Evolutionary conservation across 2,797 vertebrate species (phyloP).

Genomic region (Spheniscus humboldti): DNA sequence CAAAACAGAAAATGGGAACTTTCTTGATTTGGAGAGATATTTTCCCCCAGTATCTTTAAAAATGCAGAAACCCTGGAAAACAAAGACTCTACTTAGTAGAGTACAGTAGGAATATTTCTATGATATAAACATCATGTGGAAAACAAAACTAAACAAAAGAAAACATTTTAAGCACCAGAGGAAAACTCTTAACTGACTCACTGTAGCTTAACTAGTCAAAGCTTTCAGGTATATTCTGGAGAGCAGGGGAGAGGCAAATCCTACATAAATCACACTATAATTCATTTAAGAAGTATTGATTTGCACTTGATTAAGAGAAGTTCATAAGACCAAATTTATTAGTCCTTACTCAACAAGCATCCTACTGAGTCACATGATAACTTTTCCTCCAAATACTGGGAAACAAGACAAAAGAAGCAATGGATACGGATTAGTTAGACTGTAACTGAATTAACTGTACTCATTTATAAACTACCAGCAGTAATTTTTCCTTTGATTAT

Average conservation of each 20-base stretch:
- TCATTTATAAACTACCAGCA: not conserved
- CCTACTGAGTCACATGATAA: not conserved
- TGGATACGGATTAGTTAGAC: not conserved
- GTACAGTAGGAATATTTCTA: not conserved
- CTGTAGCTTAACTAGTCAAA: not conserved
- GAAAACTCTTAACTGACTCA: not conserved
- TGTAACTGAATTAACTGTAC: not conserved
- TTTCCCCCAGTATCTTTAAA: not conserved
- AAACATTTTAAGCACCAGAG: not conserved
- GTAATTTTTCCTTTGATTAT: not conserved
- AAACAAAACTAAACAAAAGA: not conserved
- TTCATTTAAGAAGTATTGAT: not conserved
- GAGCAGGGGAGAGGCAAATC: not conserved
- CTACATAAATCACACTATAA: not conserved
- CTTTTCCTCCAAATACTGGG: not conserved
- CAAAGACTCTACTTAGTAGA: not conserved
- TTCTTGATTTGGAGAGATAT: not conserved
- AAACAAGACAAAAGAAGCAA: not conserved
- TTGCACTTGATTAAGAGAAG: not conserved
- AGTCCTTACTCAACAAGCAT: not conserved
- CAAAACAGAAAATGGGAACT: not conserved
- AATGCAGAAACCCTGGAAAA: not conserved
- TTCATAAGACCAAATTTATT: not conserved
- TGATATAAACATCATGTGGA: not conserved
- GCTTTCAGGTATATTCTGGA: not conserved